Percentiles rank a stretch among this genome's conserved stretches.
These are phyloP conservation scores for Columbina picui DNA, from an alignment of 2,113 vertebrate species.

Conservation along the genomic window DNA sequence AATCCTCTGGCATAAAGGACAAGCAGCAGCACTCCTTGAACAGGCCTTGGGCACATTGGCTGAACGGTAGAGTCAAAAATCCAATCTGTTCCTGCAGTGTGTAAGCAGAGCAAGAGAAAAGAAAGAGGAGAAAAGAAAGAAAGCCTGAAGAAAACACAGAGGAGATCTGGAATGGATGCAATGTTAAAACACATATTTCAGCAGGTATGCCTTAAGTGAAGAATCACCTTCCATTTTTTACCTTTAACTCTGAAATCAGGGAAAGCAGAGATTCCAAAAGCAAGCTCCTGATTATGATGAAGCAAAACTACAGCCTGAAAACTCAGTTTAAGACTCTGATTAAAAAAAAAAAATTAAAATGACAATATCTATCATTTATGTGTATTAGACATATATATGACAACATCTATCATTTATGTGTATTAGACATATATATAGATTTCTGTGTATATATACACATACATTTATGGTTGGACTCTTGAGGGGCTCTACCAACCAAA, in stretches of 20 bases:
- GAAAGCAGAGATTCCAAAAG: not conserved
- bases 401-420: not conserved
- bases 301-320: not conserved
- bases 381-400: not conserved
- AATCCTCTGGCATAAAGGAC: not conserved
- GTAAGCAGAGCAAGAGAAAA: not conserved
- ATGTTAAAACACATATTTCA: not conserved
- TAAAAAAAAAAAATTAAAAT: not conserved
- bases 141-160: not conserved
- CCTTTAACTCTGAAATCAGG: not conserved
- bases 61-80: not conserved
- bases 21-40: not conserved
- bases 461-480: no score
- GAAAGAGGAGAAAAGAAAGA: not conserved
- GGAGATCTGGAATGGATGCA: not conserved
- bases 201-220: rapidly evolving
- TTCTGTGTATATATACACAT: no score
- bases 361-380: not conserved
- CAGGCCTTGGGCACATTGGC: not conserved
- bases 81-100: not conserved
- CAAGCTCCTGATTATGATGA: not conserved
- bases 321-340: not conserved
- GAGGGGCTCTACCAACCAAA: no score
- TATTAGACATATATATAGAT: not conserved
- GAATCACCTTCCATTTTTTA: not conserved